phyloP scores from a whole-genome alignment of 2,888 invertebrate genomes.

The Coenonympha glycerion region DNA sequence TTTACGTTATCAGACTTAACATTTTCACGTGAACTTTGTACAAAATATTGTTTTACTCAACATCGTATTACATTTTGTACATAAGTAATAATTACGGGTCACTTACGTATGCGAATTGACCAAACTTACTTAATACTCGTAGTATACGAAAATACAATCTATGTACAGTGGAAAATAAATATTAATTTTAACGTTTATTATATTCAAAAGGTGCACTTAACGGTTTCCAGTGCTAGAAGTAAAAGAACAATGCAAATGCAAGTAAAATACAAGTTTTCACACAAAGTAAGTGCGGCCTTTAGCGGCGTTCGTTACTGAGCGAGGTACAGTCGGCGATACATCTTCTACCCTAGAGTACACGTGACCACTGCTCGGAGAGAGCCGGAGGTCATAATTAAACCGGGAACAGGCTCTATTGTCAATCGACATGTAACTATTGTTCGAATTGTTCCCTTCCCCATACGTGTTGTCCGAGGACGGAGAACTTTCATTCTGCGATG shows the following conservation, averaged over 20 bases:
- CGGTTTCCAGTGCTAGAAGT: slow-evolving; percentile 21
- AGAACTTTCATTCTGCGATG: slow-evolving; percentile 76
- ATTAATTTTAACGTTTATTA: slow-evolving; percentile 14
- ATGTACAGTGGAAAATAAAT: slow-evolving; percentile 24
- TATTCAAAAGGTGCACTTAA: slow-evolving; percentile 24
- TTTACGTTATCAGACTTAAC: slow-evolving; percentile 64
- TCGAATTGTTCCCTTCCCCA: slow-evolving; percentile 79
- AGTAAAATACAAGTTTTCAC: slow-evolving; percentile 39
- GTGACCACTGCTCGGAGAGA: slow-evolving; percentile 71
- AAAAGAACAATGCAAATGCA: slow-evolving; percentile 24
- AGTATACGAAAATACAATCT: slow-evolving; percentile 24
- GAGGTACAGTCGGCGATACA: slow-evolving; percentile 64
- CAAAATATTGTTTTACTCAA: slow-evolving; percentile 51
- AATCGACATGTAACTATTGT: slow-evolving; percentile 82
- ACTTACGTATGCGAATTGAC: slow-evolving; percentile 68
- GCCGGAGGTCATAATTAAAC: slow-evolving; percentile 75
- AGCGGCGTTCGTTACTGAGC: slow-evolving; percentile 54
- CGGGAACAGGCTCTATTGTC: slow-evolving; percentile 74
- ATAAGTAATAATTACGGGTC: slow-evolving; percentile 33
- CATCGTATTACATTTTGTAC: slow-evolving; percentile 19
- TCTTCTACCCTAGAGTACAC: slow-evolving; percentile 73
- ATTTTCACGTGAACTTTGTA: slow-evolving; percentile 63
- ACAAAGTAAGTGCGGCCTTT: slow-evolving; percentile 72
- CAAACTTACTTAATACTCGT: slow-evolving; percentile 35
- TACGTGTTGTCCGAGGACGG: slow-evolving; percentile 77